These are phyloP conservation scores for Shinisaurus crocodilurus DNA, from an alignment of 2,113 vertebrate species.

Conservation along the genomic window DNA sequence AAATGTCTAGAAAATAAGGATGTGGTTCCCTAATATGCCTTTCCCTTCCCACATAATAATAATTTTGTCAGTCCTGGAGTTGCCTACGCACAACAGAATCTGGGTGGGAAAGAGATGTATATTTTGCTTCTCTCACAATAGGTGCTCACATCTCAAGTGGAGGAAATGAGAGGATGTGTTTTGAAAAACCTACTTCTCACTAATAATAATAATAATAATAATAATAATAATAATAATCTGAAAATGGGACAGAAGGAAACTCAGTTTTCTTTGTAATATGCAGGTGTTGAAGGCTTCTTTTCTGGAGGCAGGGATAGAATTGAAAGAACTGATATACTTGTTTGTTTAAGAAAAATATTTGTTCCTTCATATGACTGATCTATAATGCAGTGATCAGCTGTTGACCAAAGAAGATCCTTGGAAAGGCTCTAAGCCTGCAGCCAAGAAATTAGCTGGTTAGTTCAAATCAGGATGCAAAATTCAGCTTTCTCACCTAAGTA, in stretches of 20 bases:
- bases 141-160: conserved; percentile 58
- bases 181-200: conserved; percentile 68
- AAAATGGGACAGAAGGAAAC: conserved; percentile 66
- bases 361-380: not conserved
- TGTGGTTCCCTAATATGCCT: conserved; percentile 11
- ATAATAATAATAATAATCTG: conserved; percentile 42
- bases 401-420: not conserved
- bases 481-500: not conserved
- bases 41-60: conserved; percentile 50
- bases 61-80: conserved; percentile 10
- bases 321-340: not conserved
- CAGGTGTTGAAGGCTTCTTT: conserved; percentile 58
- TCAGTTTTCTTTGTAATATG: conserved; percentile 67
- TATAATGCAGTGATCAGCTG: not conserved
- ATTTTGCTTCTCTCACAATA: conserved; percentile 59
- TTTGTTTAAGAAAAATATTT: not conserved
- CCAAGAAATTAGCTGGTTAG: not conserved
- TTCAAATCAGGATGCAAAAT: not conserved
- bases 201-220: conserved; percentile 20
- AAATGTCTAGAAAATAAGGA: conserved; percentile 50
- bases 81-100: conserved; percentile 36
- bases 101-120: conserved; percentile 62
- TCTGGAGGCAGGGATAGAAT: not conserved
- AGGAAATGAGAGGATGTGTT: conserved; percentile 66
- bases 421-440: not conserved